Evolutionary conservation across 2,113 vertebrate species (phyloP).

Genomic region (Rhombomys opimus): DNA sequence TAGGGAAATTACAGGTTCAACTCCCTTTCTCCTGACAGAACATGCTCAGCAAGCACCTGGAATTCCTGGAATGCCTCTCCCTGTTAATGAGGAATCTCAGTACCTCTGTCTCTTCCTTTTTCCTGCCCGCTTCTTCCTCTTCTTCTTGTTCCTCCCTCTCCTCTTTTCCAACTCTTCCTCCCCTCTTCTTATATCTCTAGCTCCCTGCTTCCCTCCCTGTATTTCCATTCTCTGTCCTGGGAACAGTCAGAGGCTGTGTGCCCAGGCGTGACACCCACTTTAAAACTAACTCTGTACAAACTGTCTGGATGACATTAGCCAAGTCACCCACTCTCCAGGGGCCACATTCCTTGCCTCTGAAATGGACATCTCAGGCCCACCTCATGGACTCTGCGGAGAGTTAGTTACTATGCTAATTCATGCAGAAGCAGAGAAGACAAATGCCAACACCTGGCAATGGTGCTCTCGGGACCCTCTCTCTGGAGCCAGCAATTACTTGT

Average conservation of each 20-base stretch:
- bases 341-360: neutral
- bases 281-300: neutral
- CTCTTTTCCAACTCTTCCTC: too few relatives aligned
- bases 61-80: too few relatives aligned
- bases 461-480: neutral
- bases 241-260: neutral
- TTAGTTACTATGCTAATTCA: neutral
- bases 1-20: too few relatives aligned
- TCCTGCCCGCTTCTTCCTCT: neutral
- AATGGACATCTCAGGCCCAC: neutral
- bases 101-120: neutral
- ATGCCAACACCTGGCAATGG: too few relatives aligned
- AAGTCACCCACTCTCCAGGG: neutral
- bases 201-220: neutral
- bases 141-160: neutral
- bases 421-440: neutral
- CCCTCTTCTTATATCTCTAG: too few relatives aligned
- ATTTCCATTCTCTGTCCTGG: too few relatives aligned
- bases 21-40: too few relatives aligned
- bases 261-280: accelerated
- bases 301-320: neutral
- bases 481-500: neutral
- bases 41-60: too few relatives aligned
- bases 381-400: neutral
- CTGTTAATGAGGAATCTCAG: too few relatives aligned